Conservation (phyloP, 2,113 vertebrate genomes). For the Sclerurus mexicanus region DNA sequence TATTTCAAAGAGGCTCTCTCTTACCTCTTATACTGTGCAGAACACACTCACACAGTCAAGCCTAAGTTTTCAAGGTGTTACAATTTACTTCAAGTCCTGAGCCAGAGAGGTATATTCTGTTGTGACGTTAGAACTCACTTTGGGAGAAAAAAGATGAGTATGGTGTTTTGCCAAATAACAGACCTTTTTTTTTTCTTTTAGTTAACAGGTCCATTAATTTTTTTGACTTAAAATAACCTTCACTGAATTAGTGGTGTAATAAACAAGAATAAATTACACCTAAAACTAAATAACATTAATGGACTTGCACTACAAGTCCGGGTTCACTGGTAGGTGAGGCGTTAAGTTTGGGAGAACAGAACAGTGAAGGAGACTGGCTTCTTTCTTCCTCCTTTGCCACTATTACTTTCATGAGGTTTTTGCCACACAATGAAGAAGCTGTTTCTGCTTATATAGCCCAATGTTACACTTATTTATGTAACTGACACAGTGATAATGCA, state of each 20-base stretch:
- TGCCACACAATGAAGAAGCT: neutral
- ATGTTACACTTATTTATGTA: neutral
- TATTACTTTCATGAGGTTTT: neutral
- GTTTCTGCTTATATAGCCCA: neutral
- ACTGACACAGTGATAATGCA: neutral
- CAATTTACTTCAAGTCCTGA: neutral
- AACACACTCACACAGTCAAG: neutral
- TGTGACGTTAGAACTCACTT: neutral
- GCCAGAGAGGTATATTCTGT: neutral
- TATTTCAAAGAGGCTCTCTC: neutral
- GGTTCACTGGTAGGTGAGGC: neutral
- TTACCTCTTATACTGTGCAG: neutral
- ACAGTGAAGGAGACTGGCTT: neutral
- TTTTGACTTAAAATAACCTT: constrained; percentile 15
- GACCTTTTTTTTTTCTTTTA: neutral
- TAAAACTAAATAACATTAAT: neutral
- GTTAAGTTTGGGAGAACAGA: neutral
- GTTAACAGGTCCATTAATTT: constrained; percentile 14
- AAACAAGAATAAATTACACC: constrained; percentile 15
- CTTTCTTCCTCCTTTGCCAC: neutral
- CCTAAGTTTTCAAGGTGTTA: neutral
- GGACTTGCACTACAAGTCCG: neutral
- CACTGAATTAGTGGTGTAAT: neutral
- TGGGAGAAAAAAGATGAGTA: neutral
- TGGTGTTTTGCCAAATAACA: neutral